Base-by-base conservation (phyloP, 2,113 vertebrate genomes). In the Pica pica region DNA sequence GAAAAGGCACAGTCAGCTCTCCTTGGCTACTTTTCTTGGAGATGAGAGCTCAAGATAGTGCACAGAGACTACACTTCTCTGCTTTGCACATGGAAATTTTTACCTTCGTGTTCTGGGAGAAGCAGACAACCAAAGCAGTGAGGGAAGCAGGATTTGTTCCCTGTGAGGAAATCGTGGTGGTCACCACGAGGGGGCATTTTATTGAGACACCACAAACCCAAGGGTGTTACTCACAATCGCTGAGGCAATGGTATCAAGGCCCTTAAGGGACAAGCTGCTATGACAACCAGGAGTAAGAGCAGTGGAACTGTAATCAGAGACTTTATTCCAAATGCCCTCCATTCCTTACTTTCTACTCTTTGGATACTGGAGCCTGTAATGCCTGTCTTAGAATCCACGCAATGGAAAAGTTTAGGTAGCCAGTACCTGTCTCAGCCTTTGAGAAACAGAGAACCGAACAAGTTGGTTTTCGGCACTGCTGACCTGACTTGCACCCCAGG, bases 161-260 rank as follows among this genome's bases (percentile, higher is more conserved):
- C 47, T 74, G 59, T 88, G 39, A 67, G 64, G 81, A 91, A 55
- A 57, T 57, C 6, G 2, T n/a, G 15, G 41, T 50, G 31, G 39
- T 86, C 78, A 85, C 75, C 93, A 92, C 7, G n/a, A 93, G 79
- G 55, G 85, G 83, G 86, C 87, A 75, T 94, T 95, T 93, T 49
- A 55, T 41, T 18, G 49, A 64, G 81, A 52, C 11, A 24, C 79
- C 17, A 4, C 50, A 65, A 74, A 57, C 35, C 63, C 27, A 26
- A 21, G 10, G 9, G 15, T 14, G 4, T 60, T 47, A 55, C 49
- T 90, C 74, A 46, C 10, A 11, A 9, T 67, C 20, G 6, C 41
- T 27, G 64, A 6, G 18, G 18, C 31, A n/a, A 18, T 23, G 68
- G 27, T 28, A 42, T 28, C 42, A 10, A 35, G 61, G 35, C 53